Conservation (phyloP, 2,888 invertebrate species). For the Pseudococcus viburni region DNA sequence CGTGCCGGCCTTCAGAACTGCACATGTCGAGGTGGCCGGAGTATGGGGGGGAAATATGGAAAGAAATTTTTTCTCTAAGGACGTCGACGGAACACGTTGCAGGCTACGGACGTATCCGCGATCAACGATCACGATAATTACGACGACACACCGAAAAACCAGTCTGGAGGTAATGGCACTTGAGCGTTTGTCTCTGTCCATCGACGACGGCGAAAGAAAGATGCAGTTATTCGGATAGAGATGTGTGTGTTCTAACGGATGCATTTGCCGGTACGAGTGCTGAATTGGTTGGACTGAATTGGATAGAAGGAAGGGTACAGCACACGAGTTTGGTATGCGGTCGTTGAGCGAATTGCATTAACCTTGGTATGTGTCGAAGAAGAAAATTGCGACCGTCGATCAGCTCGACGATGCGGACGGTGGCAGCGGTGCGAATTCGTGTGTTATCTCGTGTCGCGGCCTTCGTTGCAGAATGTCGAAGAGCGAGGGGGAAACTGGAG, state of each 20-base stretch:
- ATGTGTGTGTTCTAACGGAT: not conserved
- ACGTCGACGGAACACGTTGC: not conserved
- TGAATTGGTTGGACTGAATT: not conserved
- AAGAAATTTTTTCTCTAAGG: not conserved
- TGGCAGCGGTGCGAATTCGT: not conserved
- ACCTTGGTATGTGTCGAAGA: conserved; percentile 14
- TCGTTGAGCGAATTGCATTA: not conserved
- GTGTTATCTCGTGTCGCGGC: not conserved
- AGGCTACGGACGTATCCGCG: not conserved
- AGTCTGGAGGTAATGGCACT: not conserved
- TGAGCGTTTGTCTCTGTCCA: not conserved
- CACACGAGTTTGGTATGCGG: not conserved
- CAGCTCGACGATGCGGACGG: not conserved
- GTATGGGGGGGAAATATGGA: not conserved
- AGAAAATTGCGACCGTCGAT: not conserved
- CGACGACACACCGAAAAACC: not conserved
- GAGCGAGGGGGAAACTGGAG: not conserved
- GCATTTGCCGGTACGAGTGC: too few relatives aligned
- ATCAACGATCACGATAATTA: not conserved
- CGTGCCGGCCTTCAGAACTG: conserved; percentile 9
- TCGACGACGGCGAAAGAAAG: not conserved
- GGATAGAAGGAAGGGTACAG: not conserved
- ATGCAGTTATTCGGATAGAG: not conserved
- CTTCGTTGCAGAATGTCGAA: not conserved
- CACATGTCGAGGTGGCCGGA: not conserved